Evolutionary conservation across 2,888 invertebrate genomes (phyloP).

Genomic region (Amaurobius ferox): DNA sequence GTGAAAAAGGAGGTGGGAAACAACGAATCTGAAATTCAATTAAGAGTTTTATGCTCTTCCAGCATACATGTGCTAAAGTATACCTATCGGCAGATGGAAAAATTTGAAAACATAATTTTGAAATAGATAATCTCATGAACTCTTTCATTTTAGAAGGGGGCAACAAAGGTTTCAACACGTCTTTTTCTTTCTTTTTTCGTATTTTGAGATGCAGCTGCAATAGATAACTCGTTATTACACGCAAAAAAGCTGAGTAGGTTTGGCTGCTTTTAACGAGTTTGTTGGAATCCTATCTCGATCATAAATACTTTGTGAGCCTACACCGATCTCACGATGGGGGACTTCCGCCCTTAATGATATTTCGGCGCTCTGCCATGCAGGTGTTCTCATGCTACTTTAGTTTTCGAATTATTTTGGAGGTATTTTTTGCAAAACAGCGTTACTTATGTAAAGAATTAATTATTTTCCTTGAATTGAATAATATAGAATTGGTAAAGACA

Average conservation of each 20-base stretch:
- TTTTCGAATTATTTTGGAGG: slow-evolving; percentile 18
- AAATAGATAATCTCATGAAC: slow-evolving; percentile 12
- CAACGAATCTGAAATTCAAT: not conserved
- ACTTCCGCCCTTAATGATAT: slow-evolving; percentile 61
- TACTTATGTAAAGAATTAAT: too few species aligned
- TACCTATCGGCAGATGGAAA: slow-evolving; percentile 25
- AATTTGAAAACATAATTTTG: slow-evolving; percentile 31
- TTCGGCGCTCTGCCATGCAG: slow-evolving; percentile 27
- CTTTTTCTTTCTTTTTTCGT: slow-evolving; percentile 18
- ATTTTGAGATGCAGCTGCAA: slow-evolving; percentile 60
- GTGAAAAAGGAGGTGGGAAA: too few species aligned
- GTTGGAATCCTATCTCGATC: slow-evolving; percentile 49
- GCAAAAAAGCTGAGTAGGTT: slow-evolving; percentile 38
- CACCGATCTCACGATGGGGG: slow-evolving; percentile 48
- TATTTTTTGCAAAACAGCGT: too few species aligned
- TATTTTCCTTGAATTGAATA: too few species aligned
- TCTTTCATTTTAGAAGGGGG: slow-evolving; percentile 15
- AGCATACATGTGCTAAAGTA: not conserved
- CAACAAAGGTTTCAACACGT: slow-evolving; percentile 55
- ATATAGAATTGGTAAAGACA: too few species aligned
- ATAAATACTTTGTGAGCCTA: slow-evolving; percentile 21
- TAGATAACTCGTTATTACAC: slow-evolving; percentile 45
- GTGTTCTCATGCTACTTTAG: slow-evolving; percentile 22
- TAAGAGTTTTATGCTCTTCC: not conserved
- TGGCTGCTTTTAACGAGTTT: slow-evolving; percentile 55